Percentiles rank a stretch among this genome's conserved stretches.
Conservation (phyloP, 2,113 vertebrate genomes). For the Hyaena hyaena region DNA sequence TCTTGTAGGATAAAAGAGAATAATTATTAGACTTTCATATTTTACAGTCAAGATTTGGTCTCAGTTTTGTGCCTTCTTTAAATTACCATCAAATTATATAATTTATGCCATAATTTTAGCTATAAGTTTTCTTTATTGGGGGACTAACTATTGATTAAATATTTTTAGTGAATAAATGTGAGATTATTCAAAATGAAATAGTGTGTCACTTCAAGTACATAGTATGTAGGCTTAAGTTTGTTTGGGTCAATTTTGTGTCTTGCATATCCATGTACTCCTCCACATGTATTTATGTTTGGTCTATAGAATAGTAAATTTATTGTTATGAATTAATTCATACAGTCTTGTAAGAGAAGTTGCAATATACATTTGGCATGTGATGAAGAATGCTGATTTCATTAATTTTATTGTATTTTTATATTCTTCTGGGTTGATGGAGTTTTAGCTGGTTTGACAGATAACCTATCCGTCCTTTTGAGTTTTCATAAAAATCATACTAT, state of each 20-base stretch:
- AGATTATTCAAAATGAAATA: slow-evolving; percentile 68
- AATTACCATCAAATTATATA: not conserved
- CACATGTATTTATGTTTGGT: slow-evolving; percentile 58
- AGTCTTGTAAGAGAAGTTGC: slow-evolving; percentile 23
- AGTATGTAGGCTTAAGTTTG: slow-evolving; percentile 75
- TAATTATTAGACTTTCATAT: not conserved
- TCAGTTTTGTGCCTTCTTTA: not conserved
- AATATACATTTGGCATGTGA: slow-evolving; percentile 42
- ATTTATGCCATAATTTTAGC: not conserved
- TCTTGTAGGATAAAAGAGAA: not conserved
- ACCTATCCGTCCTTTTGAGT: not conserved
- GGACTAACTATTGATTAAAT: slow-evolving; percentile 12
- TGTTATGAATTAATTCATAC: slow-evolving; percentile 35
- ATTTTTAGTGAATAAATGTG: not conserved
- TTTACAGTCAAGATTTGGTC: not conserved
- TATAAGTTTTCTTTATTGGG: not conserved
- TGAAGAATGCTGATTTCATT: slow-evolving; percentile 56
- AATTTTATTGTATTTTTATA: slow-evolving; percentile 39
- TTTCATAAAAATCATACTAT: slow-evolving; percentile 55
- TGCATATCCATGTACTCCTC: slow-evolving; percentile 19
- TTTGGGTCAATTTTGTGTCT: slow-evolving; percentile 46
- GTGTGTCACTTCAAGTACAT: slow-evolving; percentile 78
- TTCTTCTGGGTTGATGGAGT: slow-evolving; percentile 33
- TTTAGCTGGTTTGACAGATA: slow-evolving; percentile 42
- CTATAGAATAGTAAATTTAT: slow-evolving; percentile 68